Base-by-base conservation (phyloP, 2,888 invertebrate genomes). In the Lithophane ornitopus region DNA sequence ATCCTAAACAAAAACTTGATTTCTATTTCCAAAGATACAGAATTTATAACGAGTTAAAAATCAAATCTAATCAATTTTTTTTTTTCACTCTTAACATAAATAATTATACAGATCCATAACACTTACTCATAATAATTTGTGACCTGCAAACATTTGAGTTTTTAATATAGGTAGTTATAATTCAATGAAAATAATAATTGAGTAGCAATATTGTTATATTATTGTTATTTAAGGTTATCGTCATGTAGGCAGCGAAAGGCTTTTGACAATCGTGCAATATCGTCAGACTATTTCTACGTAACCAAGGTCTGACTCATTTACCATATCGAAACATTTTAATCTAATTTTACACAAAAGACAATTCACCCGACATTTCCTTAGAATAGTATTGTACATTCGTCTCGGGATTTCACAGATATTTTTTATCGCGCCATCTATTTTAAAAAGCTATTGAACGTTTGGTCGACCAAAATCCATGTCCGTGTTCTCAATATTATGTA, bases 291-390 rank as follows among this genome's bases (percentile, higher is more conserved):
- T 46, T 81, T 81, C 26, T 72, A 66, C 46, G 1, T 62, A 76
- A 61, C 73, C 52, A 78, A 71, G 14, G 59, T 41, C 70, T 68
- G 63, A 77, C 26, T 78, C 62, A 78, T 56, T 65, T 14, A 74
- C 78, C 80, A 73, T 80, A 80, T 75, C 85, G 28, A 28, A 67
- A 74, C 65, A 41, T 73, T 78, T 70, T 34, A 84, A 85, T 87
- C 80, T 68, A 80, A 82, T 85, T 85, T 69, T 63, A 76, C 39
- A 61, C 52, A 34, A 70, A 74, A 68, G 41, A 61, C 84, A 81
- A 58, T 77, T 86, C 76, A 84, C 75, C n/a, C 28, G 44, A 28
- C 28, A 74, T 63, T 69, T 85, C 63, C 83, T 83, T 22, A 63
- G 78, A 87, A 81, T 61, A 74, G 39, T 28, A 66, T 63, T 63